Conservation (phyloP, 2,113 vertebrate species). For the Motacilla tschutschensis region DNA sequence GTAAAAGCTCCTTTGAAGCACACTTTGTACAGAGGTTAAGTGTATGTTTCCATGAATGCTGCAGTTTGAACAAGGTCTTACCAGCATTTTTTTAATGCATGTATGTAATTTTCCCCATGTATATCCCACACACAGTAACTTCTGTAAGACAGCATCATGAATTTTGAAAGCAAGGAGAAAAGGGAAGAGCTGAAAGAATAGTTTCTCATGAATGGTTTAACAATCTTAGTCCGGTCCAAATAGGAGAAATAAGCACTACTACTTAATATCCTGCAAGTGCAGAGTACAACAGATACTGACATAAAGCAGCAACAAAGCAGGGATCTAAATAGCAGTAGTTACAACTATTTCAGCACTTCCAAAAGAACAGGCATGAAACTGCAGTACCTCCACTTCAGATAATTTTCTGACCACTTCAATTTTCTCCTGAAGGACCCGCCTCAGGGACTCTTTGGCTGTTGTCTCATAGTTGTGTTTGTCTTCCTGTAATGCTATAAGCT, state of each 20-base stretch:
- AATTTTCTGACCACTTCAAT: conserved; percentile 97
- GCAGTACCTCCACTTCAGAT: conserved; percentile 94
- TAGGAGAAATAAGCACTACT: neutral
- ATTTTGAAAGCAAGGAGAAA: neutral
- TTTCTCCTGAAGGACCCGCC: conserved; percentile 98
- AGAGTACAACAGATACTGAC: neutral
- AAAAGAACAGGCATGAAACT: neutral
- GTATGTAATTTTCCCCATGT: neutral
- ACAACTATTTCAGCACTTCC: neutral
- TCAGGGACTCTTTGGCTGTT: conserved; percentile 98
- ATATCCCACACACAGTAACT: neutral
- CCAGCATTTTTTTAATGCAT: neutral
- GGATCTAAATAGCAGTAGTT: neutral
- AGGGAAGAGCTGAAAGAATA: neutral
- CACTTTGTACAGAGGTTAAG: neutral
- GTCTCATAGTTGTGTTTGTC: conserved; percentile 99
- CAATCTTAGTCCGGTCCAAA: neutral
- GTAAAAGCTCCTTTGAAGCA: neutral
- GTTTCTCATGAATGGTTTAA: neutral
- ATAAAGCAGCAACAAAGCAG: neutral
- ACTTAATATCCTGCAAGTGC: neutral
- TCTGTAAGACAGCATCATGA: neutral
- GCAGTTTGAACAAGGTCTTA: neutral
- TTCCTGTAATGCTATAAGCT: conserved; percentile 93
- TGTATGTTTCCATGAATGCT: neutral